A percentile compares a stretch with the other conserved stretches of the same genome.
These are phyloP conservation scores for Sylvicola fuscatus DNA, from an alignment of 2,888 invertebrate genomes.

Conservation along the genomic window DNA sequence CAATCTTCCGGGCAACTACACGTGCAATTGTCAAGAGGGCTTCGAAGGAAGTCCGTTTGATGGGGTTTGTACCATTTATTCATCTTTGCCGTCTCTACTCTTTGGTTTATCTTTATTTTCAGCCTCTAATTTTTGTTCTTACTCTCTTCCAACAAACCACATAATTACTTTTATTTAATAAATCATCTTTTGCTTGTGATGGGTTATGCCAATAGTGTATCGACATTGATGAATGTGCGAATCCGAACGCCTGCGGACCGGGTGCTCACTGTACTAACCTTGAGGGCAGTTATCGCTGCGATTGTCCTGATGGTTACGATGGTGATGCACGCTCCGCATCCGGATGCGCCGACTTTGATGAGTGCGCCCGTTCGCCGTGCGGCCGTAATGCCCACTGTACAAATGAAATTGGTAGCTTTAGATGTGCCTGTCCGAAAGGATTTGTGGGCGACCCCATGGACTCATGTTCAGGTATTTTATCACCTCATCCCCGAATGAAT, in stretches of 20 bases:
- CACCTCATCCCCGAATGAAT: conserved; percentile 5
- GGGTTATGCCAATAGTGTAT: conserved; percentile 51
- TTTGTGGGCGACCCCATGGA: conserved; percentile 58
- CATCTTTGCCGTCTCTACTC: background rate
- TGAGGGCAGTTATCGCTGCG: conserved; percentile 62
- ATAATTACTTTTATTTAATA: no score
- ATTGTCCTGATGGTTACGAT: conserved; percentile 62
- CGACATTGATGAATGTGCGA: conserved; percentile 67
- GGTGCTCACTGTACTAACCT: conserved; percentile 63
- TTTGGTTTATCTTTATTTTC: background rate
- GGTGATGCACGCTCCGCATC: conserved; percentile 49
- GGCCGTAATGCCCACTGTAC: conserved; percentile 61
- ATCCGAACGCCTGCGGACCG: conserved; percentile 49
- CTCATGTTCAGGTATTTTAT: conserved; percentile 45
- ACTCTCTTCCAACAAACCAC: background rate
- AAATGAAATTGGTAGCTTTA: conserved; percentile 57
- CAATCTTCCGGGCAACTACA: conserved; percentile 72
- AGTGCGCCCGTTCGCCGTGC: conserved; percentile 53
- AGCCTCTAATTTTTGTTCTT: no score
- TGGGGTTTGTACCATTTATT: conserved; percentile 27
- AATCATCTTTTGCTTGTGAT: no score
- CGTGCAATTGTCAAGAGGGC: conserved; percentile 65
- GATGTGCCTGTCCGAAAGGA: conserved; percentile 66
- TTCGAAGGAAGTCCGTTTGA: conserved; percentile 66
- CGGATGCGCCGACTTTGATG: conserved; percentile 55